Evolutionary conservation across 1,140 invertebrate genomes (phyloP), one percentile per base, ranked within the genome.

Genomic region (Aphaenogaster rudis): DNA sequence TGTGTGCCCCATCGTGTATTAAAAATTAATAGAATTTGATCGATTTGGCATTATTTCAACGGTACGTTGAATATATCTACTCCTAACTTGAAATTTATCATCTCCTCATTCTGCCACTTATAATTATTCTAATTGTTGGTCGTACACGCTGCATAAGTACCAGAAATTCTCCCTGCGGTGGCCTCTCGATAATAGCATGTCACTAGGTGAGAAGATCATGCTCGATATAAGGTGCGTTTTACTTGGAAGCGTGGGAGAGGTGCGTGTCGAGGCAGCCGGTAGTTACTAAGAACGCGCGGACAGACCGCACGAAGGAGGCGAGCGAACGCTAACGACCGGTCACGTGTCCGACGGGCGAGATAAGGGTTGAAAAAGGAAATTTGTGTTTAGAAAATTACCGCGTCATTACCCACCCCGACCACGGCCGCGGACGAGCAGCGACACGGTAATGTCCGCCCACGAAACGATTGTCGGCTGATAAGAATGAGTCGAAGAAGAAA

Each of bases 371-470:
- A 88, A 91, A 90, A 94, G 94, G 92, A 93, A 94, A 93, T 94
- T 94, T 92, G 91, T 92, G 91, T 93, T 94, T 94, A 94, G 93
- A 91, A 94, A 94, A 94, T 94, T 94, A 93, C 93, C 93, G 84
- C 90, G 93, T 93, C 92, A 92, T 93, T 93, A 93, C 86, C 85
- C 67, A 93, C 86, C 85, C 67, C 66, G 67, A 88, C 86, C 66
- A 45, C 48, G 52, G 15, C 36, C 72, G 72, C 17, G 79, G 39
- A 90, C 78, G 82, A 78, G 17, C 87, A 48, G 42, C 39, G 67
- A 74, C 77, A 84, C 84, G 88, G 87, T 91, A 93, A 92, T 91
- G 88, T 90, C 85, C 88, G 87, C 66, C 84, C 64, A 86, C 86
- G 76, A 88, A 88, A 80, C 54, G 90, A 93, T 93, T 13, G 80